Evolutionary conservation across 2,797 vertebrate genomes (phyloP).

Genomic region (Podarcis lilfordi): DNA sequence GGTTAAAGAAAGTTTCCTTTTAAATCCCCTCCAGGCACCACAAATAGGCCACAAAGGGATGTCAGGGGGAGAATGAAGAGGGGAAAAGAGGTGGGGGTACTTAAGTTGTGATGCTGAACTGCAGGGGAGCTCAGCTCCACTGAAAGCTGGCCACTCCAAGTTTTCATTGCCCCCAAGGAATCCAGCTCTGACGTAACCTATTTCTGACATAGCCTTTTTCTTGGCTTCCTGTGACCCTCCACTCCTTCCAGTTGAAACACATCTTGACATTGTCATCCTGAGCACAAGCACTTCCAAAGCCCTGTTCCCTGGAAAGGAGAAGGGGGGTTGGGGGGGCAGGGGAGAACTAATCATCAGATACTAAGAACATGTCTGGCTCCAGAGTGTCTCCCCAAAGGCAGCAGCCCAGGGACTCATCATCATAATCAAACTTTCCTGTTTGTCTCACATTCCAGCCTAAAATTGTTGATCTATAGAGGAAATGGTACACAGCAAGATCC

Average conservation of each 20-base stretch:
- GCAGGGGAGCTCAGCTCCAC: not conserved
- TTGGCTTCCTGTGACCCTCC: not conserved
- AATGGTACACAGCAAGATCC: not conserved
- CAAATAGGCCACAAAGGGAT: not conserved
- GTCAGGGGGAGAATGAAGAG: not conserved
- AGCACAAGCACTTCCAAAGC: not conserved
- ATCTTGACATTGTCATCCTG: not conserved
- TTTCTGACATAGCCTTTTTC: too few relatives aligned
- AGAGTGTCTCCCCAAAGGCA: not conserved
- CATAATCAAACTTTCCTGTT: not conserved
- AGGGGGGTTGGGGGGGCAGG: not conserved
- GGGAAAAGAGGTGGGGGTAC: too few relatives aligned
- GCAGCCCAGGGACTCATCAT: not conserved
- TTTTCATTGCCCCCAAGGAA: not conserved
- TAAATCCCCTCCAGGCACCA: not conserved
- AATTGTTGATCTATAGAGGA: not conserved
- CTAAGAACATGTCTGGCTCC: too few relatives aligned
- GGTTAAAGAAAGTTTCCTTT: not conserved
- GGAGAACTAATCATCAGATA: not conserved
- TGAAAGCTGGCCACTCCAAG: not conserved
- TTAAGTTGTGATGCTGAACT: not conserved
- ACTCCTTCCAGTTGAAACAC: too few relatives aligned
- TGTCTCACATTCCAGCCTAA: not conserved
- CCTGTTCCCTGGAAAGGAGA: not conserved
- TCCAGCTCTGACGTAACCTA: not conserved